phyloP scores from a whole-genome alignment of 2,888 invertebrate species.

The Leuctra nigra region DNA sequence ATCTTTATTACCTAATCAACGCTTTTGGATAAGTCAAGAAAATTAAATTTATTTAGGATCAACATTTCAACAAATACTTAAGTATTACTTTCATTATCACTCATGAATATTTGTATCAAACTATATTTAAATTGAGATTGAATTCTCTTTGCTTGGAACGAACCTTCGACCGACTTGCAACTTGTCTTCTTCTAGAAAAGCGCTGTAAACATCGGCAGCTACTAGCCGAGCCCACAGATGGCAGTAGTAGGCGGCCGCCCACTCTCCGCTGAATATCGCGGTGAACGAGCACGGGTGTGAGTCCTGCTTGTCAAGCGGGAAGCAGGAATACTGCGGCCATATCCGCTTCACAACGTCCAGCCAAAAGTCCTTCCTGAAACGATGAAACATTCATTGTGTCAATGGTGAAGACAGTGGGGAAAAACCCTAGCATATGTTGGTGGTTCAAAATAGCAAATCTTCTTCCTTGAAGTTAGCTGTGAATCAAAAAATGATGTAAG shows the following conservation, averaged over 20 bases:
- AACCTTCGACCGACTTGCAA: constrained; percentile 34
- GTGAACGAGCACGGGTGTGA: constrained; percentile 80
- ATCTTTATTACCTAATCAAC: too few species aligned
- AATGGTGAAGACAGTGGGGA: too few species aligned
- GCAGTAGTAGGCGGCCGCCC: constrained; percentile 79
- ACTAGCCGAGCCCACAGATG: constrained; percentile 81
- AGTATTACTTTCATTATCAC: too few species aligned
- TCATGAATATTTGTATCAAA: too few species aligned
- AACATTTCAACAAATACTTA: too few species aligned
- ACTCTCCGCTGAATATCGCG: constrained; percentile 74
- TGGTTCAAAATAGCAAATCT: too few species aligned
- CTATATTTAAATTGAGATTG: too few species aligned
- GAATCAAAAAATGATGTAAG: too few species aligned
- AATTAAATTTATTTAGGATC: constrained; percentile 8
- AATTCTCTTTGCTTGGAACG: too few species aligned
- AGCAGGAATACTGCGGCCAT: constrained; percentile 74
- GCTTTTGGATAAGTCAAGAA: neutral
- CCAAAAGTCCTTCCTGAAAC: constrained; percentile 67
- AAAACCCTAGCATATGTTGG: too few species aligned
- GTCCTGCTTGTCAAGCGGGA: constrained; percentile 71
- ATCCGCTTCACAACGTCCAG: constrained; percentile 64
- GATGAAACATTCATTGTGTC: neutral
- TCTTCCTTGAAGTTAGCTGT: too few species aligned
- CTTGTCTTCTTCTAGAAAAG: constrained; percentile 63
- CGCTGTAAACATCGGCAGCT: constrained; percentile 83